Evolutionary conservation across 2,113 vertebrate species (phyloP), one percentile per base, ranked within the genome.

Genomic region (Psettodes erumei): DNA sequence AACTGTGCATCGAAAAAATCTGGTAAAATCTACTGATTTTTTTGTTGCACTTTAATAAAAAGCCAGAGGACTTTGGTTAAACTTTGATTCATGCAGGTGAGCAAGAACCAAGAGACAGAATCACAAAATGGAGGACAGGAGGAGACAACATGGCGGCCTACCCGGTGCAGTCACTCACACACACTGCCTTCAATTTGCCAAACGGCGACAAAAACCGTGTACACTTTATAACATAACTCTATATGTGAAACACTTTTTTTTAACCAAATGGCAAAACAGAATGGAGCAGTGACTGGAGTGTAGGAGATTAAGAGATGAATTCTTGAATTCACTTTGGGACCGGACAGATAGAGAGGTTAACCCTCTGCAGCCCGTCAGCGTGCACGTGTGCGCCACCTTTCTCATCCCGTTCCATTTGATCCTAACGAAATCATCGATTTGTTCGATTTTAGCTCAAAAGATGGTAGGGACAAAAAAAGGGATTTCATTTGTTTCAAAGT

Each of bases 121-220:
- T 83, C 90, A 93, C 94, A 95, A 95, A 94, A 95, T 95, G 94
- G 94, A 93, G 93, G 93, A 92, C 68, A 74, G 69, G 77, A 82
- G 71, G 72, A 93, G 83, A 93, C 90, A 94, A 94, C 90, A 95
- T 95, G 93, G 93, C 81, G 79, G 89, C 82, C 67, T 5, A 64
- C 80, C 70, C 73, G 79, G 87, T 75, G 73, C 71, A 86, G 62
- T 68, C 75, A 71, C 51, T 66, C 53, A 56, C 72, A 56, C 72
- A 79, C 69, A 61, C 50, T 47, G 66, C 35, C 55, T 6, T 47
- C 19, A 61, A 69, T 18, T 50, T 75, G 47, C 45, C 50, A 67
- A 67, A 75, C 45, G 1, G 32, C 53, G 9, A 16, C 13, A 25
- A 50, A 76, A 76, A 77, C 7, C 1, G 25, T 9, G 25, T 0